A percentile compares a stretch with the other conserved stretches of the same genome.
phyloP scores from a whole-genome alignment of 2,888 invertebrate species.

The Meloe dianella region DNA sequence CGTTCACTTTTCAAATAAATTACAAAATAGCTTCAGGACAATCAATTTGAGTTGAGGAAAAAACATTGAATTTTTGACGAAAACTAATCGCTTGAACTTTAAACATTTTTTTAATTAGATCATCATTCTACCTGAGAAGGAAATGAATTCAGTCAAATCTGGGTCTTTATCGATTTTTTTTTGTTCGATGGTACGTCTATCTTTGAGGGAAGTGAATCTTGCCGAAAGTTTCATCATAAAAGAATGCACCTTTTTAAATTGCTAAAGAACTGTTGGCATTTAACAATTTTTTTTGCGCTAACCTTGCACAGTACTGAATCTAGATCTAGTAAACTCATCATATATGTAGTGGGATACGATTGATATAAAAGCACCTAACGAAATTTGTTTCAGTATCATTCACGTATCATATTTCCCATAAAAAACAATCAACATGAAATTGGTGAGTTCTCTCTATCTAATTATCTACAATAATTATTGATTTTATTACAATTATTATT shows the following conservation, averaged over 20 bases:
- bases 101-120: not conserved
- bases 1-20: slow-evolving; percentile 7
- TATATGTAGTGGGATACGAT: slow-evolving; percentile 24
- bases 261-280: slow-evolving; percentile 26
- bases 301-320: slow-evolving; percentile 36
- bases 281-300: slow-evolving; percentile 22
- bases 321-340: slow-evolving; percentile 33
- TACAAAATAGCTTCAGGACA: slow-evolving; percentile 7
- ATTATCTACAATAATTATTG: not conserved
- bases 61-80: not conserved
- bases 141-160: not conserved
- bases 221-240: slow-evolving; percentile 15
- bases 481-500: not conserved
- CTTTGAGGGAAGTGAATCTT: not conserved
- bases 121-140: not conserved
- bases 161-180: not conserved
- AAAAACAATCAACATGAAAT: slow-evolving; percentile 32
- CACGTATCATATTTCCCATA: slow-evolving; percentile 21
- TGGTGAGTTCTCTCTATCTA: slow-evolving; percentile 28
- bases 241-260: slow-evolving; percentile 24
- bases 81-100: not conserved
- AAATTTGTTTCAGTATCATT: slow-evolving; percentile 38
- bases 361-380: slow-evolving; percentile 40
- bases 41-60: not conserved
- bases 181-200: not conserved